Conservation (phyloP, 2,113 vertebrate species). For the Hypomesus transpacificus region DNA sequence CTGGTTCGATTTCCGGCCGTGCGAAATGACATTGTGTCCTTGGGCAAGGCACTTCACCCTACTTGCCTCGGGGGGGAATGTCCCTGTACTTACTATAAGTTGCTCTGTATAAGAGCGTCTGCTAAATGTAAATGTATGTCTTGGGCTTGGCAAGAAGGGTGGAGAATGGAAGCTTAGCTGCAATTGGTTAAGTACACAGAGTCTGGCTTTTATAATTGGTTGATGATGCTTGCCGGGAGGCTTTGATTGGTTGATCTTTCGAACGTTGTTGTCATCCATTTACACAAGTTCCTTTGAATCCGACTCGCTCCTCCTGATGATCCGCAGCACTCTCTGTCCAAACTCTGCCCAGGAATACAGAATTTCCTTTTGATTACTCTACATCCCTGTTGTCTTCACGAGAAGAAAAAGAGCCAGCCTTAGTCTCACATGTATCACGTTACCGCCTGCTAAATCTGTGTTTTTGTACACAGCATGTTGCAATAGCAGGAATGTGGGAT, state of each 20-base stretch:
- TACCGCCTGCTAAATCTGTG: conserved; percentile 44
- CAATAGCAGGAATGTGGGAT: conserved; percentile 38
- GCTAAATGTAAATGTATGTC: no score
- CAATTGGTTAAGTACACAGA: no score
- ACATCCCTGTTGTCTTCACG: conserved; percentile 25
- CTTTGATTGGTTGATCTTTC: neutral
- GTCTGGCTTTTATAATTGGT: no score
- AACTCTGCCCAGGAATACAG: conserved; percentile 12
- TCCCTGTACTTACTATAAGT: no score
- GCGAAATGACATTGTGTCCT: no score
- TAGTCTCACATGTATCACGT: conserved; percentile 42
- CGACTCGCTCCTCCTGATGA: conserved; percentile 46
- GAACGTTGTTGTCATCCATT: neutral
- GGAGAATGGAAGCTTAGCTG: no score
- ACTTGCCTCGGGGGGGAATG: no score
- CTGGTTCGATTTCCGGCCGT: no score
- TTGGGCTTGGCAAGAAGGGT: no score
- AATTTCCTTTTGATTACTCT: conserved; percentile 29
- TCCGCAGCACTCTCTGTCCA: conserved; percentile 39
- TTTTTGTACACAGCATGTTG: conserved; percentile 47
- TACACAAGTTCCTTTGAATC: conserved; percentile 56
- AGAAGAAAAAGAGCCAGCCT: conserved; percentile 25
- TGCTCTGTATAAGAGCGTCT: no score
- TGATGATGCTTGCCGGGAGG: neutral
- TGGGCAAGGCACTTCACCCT: no score